phyloP scores from a whole-genome alignment of 2,113 vertebrate genomes.

The Coreoperca whiteheadi region DNA sequence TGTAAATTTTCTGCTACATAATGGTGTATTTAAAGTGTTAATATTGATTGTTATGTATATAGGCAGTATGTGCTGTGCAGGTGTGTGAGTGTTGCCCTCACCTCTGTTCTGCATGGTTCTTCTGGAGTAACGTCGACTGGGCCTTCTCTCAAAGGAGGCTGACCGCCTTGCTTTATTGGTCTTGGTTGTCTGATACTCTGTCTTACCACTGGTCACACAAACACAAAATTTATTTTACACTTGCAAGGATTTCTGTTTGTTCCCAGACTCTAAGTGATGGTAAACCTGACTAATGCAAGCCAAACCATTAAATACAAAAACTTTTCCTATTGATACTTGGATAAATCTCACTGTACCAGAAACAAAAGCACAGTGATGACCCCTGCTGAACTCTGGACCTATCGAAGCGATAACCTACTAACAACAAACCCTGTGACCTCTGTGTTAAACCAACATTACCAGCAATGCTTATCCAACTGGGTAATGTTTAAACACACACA shows the following conservation, averaged over 20 bases:
- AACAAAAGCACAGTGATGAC: slow-evolving; percentile 38
- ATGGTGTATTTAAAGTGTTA: background rate
- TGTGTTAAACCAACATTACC: slow-evolving; percentile 67
- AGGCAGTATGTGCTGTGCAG: background rate
- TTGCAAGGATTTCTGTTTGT: background rate
- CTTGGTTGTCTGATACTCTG: slow-evolving; percentile 99
- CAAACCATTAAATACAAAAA: background rate
- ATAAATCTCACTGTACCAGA: slow-evolving; percentile 3
- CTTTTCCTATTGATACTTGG: background rate
- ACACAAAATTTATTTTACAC: slow-evolving; percentile 3
- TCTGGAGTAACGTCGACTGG: slow-evolving; percentile 96
- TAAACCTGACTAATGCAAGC: background rate
- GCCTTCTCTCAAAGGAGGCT: slow-evolving; percentile 95
- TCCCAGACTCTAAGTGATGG: background rate
- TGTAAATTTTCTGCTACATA: background rate
- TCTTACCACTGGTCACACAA: slow-evolving; percentile 88
- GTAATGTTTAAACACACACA: slow-evolving; percentile 72
- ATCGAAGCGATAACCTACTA: slow-evolving; percentile 60
- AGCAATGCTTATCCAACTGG: slow-evolving; percentile 62
- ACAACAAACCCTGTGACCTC: slow-evolving; percentile 74
- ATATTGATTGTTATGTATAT: background rate
- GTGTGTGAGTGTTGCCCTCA: slow-evolving; percentile 57
- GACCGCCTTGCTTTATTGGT: slow-evolving; percentile 94
- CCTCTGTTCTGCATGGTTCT: slow-evolving; percentile 92
- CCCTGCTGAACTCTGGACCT: slow-evolving; percentile 66